These are phyloP conservation scores for Dione juno DNA, from an alignment of 2,888 invertebrate species.

Conservation along the genomic window DNA sequence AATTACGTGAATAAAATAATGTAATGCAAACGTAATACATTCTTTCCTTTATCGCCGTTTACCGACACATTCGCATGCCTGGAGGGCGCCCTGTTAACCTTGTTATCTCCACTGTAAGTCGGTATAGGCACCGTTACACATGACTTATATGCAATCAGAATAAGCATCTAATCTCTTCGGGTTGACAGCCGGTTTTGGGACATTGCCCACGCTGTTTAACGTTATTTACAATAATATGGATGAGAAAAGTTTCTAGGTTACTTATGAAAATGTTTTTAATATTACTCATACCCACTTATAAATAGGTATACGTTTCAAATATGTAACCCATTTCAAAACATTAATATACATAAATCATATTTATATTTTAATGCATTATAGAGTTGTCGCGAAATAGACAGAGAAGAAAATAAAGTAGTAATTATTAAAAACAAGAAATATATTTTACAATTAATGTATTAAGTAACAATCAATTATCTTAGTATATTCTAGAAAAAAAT, in stretches of 20 bases:
- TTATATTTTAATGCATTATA: no score
- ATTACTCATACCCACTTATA: not conserved
- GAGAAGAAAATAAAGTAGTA: no score
- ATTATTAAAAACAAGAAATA: no score
- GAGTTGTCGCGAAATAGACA: no score
- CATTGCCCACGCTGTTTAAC: conserved; percentile 33
- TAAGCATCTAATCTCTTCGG: conserved; percentile 50
- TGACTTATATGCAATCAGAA: conserved; percentile 59
- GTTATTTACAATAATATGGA: conserved; percentile 30
- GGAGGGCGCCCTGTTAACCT: conserved; percentile 68
- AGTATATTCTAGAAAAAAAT: no score
- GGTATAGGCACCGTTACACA: conserved; percentile 60
- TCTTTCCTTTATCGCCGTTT: conserved; percentile 56
- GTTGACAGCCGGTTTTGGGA: conserved; percentile 47
- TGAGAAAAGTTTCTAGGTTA: conserved; percentile 25
- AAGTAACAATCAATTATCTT: no score
- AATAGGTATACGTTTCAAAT: not conserved
- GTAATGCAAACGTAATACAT: conserved; percentile 52
- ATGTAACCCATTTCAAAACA: not conserved
- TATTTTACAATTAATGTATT: no score
- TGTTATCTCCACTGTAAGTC: conserved; percentile 65
- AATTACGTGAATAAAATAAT: conserved; percentile 52
- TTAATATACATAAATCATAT: no score
- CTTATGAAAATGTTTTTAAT: conserved; percentile 35
- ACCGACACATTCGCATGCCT: conserved; percentile 55